phyloP scores from a whole-genome alignment of 2,888 invertebrate species.

The Villa cingulata region DNA sequence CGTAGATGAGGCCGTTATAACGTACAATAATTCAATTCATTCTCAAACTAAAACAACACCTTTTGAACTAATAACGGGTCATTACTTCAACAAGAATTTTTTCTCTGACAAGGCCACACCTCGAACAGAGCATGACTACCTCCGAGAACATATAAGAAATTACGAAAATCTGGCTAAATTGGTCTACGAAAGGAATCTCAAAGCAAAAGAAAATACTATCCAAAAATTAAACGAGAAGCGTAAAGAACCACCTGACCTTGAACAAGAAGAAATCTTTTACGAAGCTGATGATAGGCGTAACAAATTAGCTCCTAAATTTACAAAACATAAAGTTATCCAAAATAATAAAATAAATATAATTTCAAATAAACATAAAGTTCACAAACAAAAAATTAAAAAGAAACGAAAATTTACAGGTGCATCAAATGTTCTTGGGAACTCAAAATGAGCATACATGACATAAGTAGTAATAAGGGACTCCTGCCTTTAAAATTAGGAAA shows the following conservation, averaged over 20 bases:
- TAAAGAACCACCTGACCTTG: neutral
- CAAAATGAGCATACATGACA: neutral
- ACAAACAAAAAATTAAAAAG: neutral
- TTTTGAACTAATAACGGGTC: constrained; percentile 8
- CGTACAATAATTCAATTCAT: constrained; percentile 6
- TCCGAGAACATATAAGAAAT: constrained; percentile 2
- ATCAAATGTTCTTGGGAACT: neutral
- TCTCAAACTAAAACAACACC: constrained; percentile 10
- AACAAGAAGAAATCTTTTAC: neutral
- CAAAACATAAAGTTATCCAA: constrained; percentile 5
- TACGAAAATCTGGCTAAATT: constrained; percentile 2
- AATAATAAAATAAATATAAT: constrained; percentile 2
- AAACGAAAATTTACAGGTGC: neutral
- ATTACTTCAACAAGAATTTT: constrained; percentile 4
- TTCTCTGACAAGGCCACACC: neutral
- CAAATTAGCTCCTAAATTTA: constrained; percentile 5
- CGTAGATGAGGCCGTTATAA: constrained; percentile 8
- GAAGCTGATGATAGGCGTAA: constrained; percentile 6
- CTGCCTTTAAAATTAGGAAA: neutral
- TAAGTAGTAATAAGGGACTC: neutral
- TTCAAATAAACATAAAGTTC: neutral
- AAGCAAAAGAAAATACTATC: constrained; percentile 4
- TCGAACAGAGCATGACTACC: constrained; percentile 8
- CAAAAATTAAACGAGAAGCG: constrained; percentile 3
- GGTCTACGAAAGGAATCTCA: neutral